Evolutionary conservation across 2,113 vertebrate species (phyloP).

Genomic region (Nothocercus julius): DNA sequence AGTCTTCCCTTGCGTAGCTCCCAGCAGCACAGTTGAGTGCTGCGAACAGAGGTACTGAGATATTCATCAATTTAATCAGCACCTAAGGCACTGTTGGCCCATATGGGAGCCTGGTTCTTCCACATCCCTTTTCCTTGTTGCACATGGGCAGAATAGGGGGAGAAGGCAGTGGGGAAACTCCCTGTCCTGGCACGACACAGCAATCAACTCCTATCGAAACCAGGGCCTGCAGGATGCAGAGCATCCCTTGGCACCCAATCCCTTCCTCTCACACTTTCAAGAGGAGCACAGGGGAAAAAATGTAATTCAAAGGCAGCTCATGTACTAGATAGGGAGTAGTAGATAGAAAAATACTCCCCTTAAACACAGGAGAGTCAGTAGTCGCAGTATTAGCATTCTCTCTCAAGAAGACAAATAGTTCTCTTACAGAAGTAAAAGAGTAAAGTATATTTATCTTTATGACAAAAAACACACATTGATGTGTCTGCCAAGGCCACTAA

Average conservation of each 20-base stretch:
- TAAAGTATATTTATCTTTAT: background rate
- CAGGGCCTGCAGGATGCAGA: background rate
- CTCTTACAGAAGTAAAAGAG: background rate
- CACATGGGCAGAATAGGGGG: fast-evolving
- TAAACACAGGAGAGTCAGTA: background rate
- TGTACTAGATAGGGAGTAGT: background rate
- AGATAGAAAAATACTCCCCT: background rate
- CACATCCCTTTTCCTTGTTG: background rate
- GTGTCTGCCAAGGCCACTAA: background rate
- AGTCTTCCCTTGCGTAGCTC: background rate
- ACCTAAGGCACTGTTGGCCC: background rate
- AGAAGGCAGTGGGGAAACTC: background rate
- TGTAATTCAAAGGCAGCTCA: background rate
- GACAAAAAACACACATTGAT: background rate
- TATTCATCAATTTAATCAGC: background rate
- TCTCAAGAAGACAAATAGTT: background rate
- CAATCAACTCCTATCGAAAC: background rate
- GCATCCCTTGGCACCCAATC: background rate
- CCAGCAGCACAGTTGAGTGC: background rate
- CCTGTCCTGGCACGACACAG: background rate
- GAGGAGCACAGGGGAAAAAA: background rate
- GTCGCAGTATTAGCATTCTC: background rate
- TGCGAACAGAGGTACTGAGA: background rate
- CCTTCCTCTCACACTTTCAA: background rate
- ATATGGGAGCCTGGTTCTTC: fast-evolving